These are phyloP conservation scores for Apogon hyalosoma DNA, from an alignment of 2,797 vertebrate species.

Conservation along the genomic window DNA sequence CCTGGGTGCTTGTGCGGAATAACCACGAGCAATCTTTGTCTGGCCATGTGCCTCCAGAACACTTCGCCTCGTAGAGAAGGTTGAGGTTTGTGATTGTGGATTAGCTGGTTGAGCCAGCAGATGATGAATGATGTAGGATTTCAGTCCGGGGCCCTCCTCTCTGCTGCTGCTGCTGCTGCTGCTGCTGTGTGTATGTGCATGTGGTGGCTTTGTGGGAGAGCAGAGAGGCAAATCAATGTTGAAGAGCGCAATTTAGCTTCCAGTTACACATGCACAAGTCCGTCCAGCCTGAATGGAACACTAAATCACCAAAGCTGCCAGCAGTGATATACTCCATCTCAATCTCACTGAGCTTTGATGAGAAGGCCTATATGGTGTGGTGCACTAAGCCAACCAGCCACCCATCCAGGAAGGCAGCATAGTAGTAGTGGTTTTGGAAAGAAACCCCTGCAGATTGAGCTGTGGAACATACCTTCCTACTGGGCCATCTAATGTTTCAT, in stretches of 20 bases:
- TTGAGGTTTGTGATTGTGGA: slow-evolving; percentile 75
- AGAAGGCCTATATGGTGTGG: slow-evolving; percentile 58
- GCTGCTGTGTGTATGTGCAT: slow-evolving; percentile 42
- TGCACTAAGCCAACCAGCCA: slow-evolving; percentile 48
- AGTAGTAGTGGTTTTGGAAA: slow-evolving; percentile 76
- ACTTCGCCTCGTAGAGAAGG: slow-evolving; percentile 62
- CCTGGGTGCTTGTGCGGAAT: slow-evolving; percentile 47
- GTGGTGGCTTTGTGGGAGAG: slow-evolving; percentile 69
- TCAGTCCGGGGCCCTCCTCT: slow-evolving; percentile 59
- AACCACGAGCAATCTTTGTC: slow-evolving; percentile 60
- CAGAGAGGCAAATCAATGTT: slow-evolving; percentile 69
- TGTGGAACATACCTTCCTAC: slow-evolving; percentile 73
- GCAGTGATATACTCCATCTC: slow-evolving; percentile 61
- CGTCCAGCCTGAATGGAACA: slow-evolving; percentile 68
- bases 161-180: slow-evolving; percentile 35
- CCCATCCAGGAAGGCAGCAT: slow-evolving; percentile 63
- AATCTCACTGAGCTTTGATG: slow-evolving; percentile 65
- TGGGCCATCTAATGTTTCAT: slow-evolving; percentile 70
- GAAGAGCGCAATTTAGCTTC: slow-evolving; percentile 72
- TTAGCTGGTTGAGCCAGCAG: slow-evolving; percentile 65
- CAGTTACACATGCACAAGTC: slow-evolving; percentile 68
- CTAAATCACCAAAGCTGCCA: slow-evolving; percentile 57
- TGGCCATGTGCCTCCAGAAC: slow-evolving; percentile 65
- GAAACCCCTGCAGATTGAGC: slow-evolving; percentile 64
- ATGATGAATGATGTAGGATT: slow-evolving; percentile 80